A percentile compares a stretch with the other conserved stretches of the same genome.
Conservation (phyloP, 2,888 invertebrate species). For the Drosophila quinaria region DNA sequence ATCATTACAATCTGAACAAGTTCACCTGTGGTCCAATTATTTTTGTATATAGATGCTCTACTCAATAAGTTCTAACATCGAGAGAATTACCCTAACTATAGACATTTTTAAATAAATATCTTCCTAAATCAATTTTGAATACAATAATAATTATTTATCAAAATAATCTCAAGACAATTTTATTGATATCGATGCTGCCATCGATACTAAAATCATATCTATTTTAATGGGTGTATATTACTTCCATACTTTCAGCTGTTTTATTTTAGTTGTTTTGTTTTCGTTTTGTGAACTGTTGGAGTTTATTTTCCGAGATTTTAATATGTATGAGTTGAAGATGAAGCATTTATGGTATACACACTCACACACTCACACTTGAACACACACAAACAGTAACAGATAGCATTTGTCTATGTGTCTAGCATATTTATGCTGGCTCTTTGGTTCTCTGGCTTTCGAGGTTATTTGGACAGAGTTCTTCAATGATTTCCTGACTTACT, state of each 20-base stretch:
- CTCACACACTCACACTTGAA: slow-evolving; percentile 3
- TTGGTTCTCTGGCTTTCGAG: slow-evolving; percentile 22
- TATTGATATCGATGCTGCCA: background rate
- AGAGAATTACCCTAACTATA: background rate
- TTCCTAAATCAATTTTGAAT: too few relatives aligned
- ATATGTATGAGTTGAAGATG: slow-evolving; percentile 77
- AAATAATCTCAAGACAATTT: too few relatives aligned
- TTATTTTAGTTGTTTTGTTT: slow-evolving; percentile 22
- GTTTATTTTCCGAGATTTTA: slow-evolving; percentile 79
- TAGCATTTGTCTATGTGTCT: slow-evolving; percentile 58
- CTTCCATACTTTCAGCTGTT: background rate
- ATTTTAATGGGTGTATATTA: slow-evolving; percentile 1
- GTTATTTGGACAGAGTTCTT: slow-evolving; percentile 36
- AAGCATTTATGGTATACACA: slow-evolving; percentile 69
- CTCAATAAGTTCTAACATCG: background rate
- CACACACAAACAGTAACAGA: slow-evolving; percentile 35
- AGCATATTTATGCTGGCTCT: slow-evolving; percentile 66
- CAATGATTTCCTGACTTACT: slow-evolving; percentile 46
- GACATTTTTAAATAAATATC: background rate
- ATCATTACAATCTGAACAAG: too few relatives aligned
- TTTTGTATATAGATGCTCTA: background rate
- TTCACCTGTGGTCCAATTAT: background rate
- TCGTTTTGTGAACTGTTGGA: slow-evolving; percentile 70
- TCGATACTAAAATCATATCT: background rate
- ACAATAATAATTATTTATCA: too few relatives aligned